phyloP scores from a whole-genome alignment of 2,113 vertebrate species.

The Chamaea fasciata region DNA sequence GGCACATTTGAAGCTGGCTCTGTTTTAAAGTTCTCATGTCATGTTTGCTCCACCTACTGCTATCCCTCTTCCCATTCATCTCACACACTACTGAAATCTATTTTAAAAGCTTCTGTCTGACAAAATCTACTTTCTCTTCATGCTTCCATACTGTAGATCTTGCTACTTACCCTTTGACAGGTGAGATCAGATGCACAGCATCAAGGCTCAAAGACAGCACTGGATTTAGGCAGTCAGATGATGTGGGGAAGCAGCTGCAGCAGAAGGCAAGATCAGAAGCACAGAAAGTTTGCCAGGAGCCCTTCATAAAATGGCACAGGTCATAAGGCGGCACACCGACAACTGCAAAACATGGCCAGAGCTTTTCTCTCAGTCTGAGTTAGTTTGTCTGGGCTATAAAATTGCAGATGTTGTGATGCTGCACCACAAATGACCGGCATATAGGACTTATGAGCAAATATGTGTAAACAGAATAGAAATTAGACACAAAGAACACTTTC shows the following conservation, averaged over 20 bases:
- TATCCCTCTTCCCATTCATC: background rate
- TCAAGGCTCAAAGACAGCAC: background rate
- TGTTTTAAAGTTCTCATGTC: background rate
- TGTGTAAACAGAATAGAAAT: background rate
- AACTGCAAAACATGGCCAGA: background rate
- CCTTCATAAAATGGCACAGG: background rate
- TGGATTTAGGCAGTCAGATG: background rate
- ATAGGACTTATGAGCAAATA: background rate
- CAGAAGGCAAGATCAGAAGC: background rate
- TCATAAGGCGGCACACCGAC: background rate
- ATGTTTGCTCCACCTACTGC: background rate
- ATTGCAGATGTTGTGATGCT: background rate
- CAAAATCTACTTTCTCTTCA: background rate
- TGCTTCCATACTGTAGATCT: background rate
- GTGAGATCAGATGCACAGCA: background rate
- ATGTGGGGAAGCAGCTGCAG: background rate
- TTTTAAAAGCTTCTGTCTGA: background rate
- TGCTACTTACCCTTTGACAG: background rate
- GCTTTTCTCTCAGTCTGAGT: background rate
- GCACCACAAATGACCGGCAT: background rate
- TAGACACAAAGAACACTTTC: background rate
- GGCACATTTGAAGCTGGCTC: background rate
- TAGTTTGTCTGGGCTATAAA: background rate
- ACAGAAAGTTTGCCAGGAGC: background rate
- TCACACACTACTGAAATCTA: background rate